phyloP scores from a whole-genome alignment of 2,113 vertebrate species.

The Triplophysa dalaica region DNA sequence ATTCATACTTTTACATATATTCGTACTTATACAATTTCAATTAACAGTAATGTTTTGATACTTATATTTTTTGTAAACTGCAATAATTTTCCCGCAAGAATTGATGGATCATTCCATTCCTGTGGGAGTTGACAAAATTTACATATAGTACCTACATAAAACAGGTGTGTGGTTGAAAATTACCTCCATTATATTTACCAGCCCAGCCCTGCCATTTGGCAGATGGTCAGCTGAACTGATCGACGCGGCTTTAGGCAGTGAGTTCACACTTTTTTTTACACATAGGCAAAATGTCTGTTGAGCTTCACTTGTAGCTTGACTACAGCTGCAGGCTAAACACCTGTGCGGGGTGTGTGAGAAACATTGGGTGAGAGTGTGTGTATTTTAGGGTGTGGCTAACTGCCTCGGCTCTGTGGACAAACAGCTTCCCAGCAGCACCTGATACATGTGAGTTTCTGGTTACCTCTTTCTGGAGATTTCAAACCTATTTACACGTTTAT shows the following conservation, averaged over 20 bases:
- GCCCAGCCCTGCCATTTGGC: conserved; percentile 37
- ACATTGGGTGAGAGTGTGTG: not conserved
- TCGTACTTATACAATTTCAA: too few species aligned
- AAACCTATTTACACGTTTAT: conserved; percentile 37
- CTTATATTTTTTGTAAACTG: too few species aligned
- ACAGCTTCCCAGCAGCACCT: conserved; percentile 43
- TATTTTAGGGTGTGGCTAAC: conserved; percentile 28
- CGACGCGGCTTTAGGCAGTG: conserved; percentile 43
- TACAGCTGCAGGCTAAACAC: conserved; percentile 58
- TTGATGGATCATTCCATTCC: not conserved
- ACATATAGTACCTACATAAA: conserved; percentile 18
- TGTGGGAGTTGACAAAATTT: conserved; percentile 1
- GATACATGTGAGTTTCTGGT: conserved; percentile 45
- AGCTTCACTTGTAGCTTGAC: conserved; percentile 50
- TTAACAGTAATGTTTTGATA: too few species aligned
- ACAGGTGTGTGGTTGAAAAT: conserved; percentile 18
- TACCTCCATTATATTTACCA: conserved; percentile 25
- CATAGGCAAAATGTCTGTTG: conserved; percentile 45
- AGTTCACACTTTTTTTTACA: conserved; percentile 23
- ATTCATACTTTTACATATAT: too few species aligned
- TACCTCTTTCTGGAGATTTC: conserved; percentile 41
- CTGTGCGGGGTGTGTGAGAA: conserved; percentile 46
- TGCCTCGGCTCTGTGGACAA: conserved; percentile 34
- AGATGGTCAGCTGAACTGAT: conserved; percentile 40
- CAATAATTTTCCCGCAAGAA: too few species aligned